Percentiles rank a stretch among this genome's conserved stretches.
Conservation (phyloP, 2,888 invertebrate genomes). For the Adelphocoris suturalis region DNA sequence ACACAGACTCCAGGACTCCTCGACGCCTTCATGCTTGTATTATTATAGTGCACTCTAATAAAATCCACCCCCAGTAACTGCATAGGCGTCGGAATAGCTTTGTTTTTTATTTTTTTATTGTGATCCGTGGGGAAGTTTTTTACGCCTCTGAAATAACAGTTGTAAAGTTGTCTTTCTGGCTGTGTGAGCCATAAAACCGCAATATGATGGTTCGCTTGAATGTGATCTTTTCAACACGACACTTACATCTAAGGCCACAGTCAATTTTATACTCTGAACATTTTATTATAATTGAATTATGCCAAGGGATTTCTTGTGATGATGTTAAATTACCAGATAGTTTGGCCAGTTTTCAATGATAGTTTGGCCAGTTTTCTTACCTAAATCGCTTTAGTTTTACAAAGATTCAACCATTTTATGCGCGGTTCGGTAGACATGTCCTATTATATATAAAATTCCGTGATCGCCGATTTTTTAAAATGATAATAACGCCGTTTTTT, state of each 20-base stretch:
- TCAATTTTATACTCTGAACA: constrained; percentile 21
- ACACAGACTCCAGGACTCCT: not conserved
- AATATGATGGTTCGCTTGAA: constrained; percentile 7
- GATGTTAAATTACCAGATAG: too few species aligned
- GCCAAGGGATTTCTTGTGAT: too few species aligned
- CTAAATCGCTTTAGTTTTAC: too few species aligned
- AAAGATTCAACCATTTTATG: too few species aligned
- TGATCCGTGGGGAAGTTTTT: not conserved
- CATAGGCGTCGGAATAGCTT: not conserved
- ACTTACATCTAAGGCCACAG: not conserved
- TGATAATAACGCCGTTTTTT: too few species aligned
- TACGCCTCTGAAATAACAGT: constrained; percentile 52
- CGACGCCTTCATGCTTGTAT: not conserved
- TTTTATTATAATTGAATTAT: too few species aligned
- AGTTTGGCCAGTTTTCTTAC: too few species aligned
- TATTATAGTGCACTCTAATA: constrained; percentile 3
- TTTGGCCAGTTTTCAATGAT: too few species aligned
- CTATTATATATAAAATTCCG: too few species aligned
- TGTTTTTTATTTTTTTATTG: not conserved
- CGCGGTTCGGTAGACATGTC: too few species aligned
- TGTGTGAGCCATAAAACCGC: constrained; percentile 38
- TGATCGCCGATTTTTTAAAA: too few species aligned
- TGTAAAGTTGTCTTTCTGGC: constrained; percentile 51
- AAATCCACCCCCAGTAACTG: not conserved
- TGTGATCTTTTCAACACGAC: constrained; percentile 43